A percentile compares a stretch with the other conserved stretches of the same genome.
Evolutionary conservation across 1,140 invertebrate genomes (phyloP).

Genomic region (Teleopsis dalmanni): DNA sequence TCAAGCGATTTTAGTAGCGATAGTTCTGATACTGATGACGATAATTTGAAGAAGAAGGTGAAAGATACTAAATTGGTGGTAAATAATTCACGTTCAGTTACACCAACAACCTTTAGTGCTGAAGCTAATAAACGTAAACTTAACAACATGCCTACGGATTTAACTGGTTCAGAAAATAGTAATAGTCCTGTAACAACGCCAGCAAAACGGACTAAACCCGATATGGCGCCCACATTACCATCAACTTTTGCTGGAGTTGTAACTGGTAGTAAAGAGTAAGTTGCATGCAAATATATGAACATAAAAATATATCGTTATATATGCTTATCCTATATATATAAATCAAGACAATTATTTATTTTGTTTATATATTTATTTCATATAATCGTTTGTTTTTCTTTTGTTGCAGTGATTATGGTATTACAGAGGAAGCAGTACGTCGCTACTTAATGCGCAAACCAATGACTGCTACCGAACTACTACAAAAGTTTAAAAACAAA

Average conservation of each 20-base stretch:
- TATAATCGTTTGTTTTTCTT: not conserved
- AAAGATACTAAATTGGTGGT: slow-evolving; percentile 39
- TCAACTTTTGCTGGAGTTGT: slow-evolving; percentile 36
- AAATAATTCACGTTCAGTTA: slow-evolving; percentile 55
- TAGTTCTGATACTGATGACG: slow-evolving; percentile 61
- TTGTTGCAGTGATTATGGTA: slow-evolving; percentile 67
- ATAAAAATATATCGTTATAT: not conserved
- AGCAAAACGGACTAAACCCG: slow-evolving; percentile 56
- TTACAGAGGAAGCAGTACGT: slow-evolving; percentile 88
- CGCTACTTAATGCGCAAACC: slow-evolving; percentile 90
- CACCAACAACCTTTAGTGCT: slow-evolving; percentile 45
- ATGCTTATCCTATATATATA: not conserved
- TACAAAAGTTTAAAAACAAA: slow-evolving; percentile 93
- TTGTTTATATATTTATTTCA: not conserved
- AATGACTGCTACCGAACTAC: slow-evolving; percentile 89
- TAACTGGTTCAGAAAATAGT: slow-evolving; percentile 42
- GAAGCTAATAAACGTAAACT: slow-evolving; percentile 45
- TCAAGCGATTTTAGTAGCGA: slow-evolving; percentile 68
- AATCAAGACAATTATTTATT: not conserved
- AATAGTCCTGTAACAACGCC: slow-evolving; percentile 43
- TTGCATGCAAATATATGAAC: not conserved
- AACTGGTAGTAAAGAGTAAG: slow-evolving; percentile 37
- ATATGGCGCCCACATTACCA: slow-evolving; percentile 42
- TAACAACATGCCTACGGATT: slow-evolving; percentile 48
- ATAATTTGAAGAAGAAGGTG: slow-evolving; percentile 45